A percentile compares a stretch with the other conserved stretches of the same genome.
Conservation (phyloP, 2,113 vertebrate genomes). For the Gnathonemus longibarbis region DNA sequence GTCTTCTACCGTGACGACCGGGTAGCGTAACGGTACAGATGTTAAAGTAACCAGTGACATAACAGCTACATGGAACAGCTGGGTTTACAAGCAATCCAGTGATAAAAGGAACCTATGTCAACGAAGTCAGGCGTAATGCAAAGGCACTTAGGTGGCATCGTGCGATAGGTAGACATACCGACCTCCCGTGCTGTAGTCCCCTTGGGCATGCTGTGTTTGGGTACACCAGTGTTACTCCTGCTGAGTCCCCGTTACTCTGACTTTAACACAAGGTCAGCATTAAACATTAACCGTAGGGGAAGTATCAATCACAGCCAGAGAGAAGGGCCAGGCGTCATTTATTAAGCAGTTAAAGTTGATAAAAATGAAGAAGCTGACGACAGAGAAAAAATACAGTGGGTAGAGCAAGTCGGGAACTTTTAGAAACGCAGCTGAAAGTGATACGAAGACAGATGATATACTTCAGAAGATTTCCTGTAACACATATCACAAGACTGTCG, state of each 20-base stretch:
- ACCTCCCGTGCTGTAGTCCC: slow-evolving; percentile 26
- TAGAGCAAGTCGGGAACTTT: neutral
- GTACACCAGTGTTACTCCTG: neutral
- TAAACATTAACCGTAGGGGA: slow-evolving; percentile 16
- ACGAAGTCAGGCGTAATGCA: neutral
- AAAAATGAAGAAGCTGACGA: slow-evolving; percentile 4
- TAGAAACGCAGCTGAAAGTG: neutral
- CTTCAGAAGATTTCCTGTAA: neutral
- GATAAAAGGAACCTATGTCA: neutral
- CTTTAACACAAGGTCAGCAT: slow-evolving; percentile 8
- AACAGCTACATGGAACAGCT: neutral
- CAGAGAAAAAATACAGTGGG: neutral
- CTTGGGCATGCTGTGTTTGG: slow-evolving; percentile 29
- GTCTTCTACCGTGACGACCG: neutral
- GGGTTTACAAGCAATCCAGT: neutral
- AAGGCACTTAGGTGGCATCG: neutral
- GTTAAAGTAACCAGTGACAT: neutral
- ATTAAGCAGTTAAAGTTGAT: slow-evolving; percentile 16
- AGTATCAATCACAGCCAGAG: slow-evolving; percentile 11
- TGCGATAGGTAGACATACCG: neutral
- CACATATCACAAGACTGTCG: neutral
- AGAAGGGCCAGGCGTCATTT: neutral
- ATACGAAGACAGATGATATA: neutral
- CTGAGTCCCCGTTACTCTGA: neutral
- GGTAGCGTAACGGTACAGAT: neutral